Evolutionary conservation across 2,797 vertebrate genomes (phyloP), one percentile per base, ranked within the genome.

Genomic region (Mormyrops attenuatus): DNA sequence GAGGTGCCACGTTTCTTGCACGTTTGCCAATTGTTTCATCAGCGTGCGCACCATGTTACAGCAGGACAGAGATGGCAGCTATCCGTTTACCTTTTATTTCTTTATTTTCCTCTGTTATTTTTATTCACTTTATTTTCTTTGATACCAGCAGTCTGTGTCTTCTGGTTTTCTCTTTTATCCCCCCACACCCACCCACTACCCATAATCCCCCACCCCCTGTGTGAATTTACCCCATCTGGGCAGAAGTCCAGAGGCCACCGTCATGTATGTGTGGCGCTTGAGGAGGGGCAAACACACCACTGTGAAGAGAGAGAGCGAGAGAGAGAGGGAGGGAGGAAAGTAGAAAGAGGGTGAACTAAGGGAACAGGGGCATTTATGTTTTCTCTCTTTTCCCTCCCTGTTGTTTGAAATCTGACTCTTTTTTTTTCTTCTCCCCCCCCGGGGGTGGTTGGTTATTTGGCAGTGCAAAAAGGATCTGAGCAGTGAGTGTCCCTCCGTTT

Each of bases 361-460:
- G 82, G 82, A 82, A 85, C 30, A 6, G 22, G 82, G 82, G 57
- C 60, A 85, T 22, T 2, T 94, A 92, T 92, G 90, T 88, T 73
- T 87, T 20, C 90, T 89, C 90, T 89, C 90, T 84, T 90, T 49
- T 90, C 55, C 30, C 44, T 85, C 87, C 57, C 38, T 30, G n/a
- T 80, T 90, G 89, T 89, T 90, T 89, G 89, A 89, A 89, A 89
- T 26, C 89, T 69, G 89, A 89, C 88, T 88, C 90, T 87, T 87
- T 90, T 66, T 87, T 90, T 77, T 92, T 88, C 87, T 60, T 90
- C 53, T n/a, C 44, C 49, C 89, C 89, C 7, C 87, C 2, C 6
- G 30, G 47, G 60, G 82, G 84, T 26, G 73, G 88, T 41, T 88
- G 85, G 85, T 20, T 38, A 41, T 47, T 69, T 49, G 53, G 80